Base-by-base conservation (phyloP, 2,113 vertebrate genomes). In the Sceloporus tristichus region DNA sequence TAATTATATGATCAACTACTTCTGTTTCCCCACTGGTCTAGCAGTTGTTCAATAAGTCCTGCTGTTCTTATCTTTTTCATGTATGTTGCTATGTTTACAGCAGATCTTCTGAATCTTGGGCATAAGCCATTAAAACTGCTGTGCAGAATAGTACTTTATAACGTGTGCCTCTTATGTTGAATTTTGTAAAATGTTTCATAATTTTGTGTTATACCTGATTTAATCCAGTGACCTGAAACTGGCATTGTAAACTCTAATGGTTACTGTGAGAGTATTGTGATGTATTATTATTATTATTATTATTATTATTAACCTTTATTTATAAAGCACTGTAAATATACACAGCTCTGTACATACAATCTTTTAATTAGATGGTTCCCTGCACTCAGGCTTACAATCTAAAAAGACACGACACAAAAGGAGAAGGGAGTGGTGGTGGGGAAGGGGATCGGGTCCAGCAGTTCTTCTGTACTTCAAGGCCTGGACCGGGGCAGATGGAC, bases 1-100 rank as follows among this genome's bases (percentile, higher is more conserved):
- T 88, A 88, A 88, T 82, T 76, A 38, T 76, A 83, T 83, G 73
- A 88, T 29, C 8, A 59, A 68, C 29, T 77, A 77, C 42, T 82
- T 82, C 71, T 82, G 56, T 74, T 82, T 87, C 18, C 53, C 25
- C 71, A 77, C 73, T 68, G n/a, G 59, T 77, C 4, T 25, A 68
- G 21, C 21, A 77, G 87, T 68, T 68, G 73, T 83, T 68, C 56
- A 87, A 14, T 82, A 82, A 65, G 86, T 53, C 25, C 42, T 87
- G 38, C 42, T 75, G 56, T 53, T 77, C 59, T 86, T 88, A 68
- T 76, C 38, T 54, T 66, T 68, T 82, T 88, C 62, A 88, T 76
- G 40, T 68, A 76, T 77, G 59, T n/a, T 82, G 29, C 73, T 83
- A 38, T 77, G 42, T 83, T 77, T 83, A 29, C 59, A 77, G n/a